Conservation (phyloP, 1,140 invertebrate genomes). For the Trachymyrmex cornetzi region DNA sequence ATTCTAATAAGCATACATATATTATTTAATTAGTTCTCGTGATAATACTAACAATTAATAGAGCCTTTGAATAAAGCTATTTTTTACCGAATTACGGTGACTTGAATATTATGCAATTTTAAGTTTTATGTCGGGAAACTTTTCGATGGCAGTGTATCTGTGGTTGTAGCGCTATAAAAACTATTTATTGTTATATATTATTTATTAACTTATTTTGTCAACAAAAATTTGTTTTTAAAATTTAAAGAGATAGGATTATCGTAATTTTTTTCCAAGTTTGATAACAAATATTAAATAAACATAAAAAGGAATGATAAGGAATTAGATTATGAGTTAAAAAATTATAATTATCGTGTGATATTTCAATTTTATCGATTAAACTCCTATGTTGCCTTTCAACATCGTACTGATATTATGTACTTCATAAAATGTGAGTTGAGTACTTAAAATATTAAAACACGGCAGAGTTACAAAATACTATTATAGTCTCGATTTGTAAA, state of each 20-base stretch:
- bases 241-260: neutral
- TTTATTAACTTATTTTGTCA: neutral
- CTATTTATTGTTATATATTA: constrained; percentile 1
- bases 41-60: too few species aligned
- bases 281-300: neutral
- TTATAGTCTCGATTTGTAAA: constrained; percentile 56
- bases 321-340: neutral
- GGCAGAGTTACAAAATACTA: constrained; percentile 21
- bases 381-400: constrained; percentile 49
- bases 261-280: neutral
- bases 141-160: too few species aligned
- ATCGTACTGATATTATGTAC: constrained; percentile 45
- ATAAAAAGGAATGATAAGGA: neutral
- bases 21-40: too few species aligned
- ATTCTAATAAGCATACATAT: too few species aligned
- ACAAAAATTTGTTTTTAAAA: neutral
- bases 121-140: too few species aligned
- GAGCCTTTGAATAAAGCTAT: too few species aligned
- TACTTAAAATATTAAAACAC: constrained; percentile 19
- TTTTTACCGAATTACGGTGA: too few species aligned
- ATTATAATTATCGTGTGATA: neutral
- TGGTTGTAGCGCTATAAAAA: neutral
- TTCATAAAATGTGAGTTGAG: constrained; percentile 20
- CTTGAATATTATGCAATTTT: too few species aligned
- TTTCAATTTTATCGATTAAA: constrained; percentile 21